phyloP scores from a whole-genome alignment of 2,113 vertebrate species.

The Phrynosoma platyrhinos region DNA sequence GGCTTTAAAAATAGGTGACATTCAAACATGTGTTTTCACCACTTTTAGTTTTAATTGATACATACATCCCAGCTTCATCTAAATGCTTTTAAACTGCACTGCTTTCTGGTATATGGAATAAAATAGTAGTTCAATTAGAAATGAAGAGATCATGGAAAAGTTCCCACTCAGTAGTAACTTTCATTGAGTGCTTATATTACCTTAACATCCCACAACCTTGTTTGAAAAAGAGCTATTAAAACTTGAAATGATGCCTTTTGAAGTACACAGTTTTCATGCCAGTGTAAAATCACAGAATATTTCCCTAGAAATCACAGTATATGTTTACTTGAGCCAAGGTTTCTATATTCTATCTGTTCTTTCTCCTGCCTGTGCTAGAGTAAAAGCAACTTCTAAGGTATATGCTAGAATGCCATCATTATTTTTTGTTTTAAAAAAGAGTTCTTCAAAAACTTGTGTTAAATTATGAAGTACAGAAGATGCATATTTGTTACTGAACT shows the following conservation, averaged over 20 bases:
- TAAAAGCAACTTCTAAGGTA: neutral
- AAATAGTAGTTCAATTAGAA: neutral
- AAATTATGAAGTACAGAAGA: neutral
- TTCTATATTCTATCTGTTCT: neutral
- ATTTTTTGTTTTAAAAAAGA: conserved; percentile 2
- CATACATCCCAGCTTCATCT: too few relatives aligned
- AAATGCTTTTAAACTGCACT: neutral
- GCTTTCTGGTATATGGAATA: neutral
- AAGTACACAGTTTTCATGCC: neutral
- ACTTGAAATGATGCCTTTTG: neutral
- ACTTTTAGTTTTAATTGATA: too few relatives aligned
- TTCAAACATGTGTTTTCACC: too few relatives aligned
- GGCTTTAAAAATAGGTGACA: too few relatives aligned
- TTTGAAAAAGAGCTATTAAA: neutral
- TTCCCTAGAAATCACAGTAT: neutral
- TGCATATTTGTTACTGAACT: neutral
- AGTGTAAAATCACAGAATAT: neutral
- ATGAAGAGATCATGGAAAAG: neutral
- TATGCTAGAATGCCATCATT: neutral
- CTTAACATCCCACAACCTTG: neutral
- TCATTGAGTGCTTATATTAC: neutral
- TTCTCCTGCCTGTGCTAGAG: neutral
- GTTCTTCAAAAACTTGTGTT: neutral
- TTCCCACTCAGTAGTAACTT: neutral
- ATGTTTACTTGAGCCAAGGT: neutral